These are phyloP conservation scores for Pseudochirops cupreus DNA, from an alignment of 2,797 vertebrate species.

Conservation along the genomic window DNA sequence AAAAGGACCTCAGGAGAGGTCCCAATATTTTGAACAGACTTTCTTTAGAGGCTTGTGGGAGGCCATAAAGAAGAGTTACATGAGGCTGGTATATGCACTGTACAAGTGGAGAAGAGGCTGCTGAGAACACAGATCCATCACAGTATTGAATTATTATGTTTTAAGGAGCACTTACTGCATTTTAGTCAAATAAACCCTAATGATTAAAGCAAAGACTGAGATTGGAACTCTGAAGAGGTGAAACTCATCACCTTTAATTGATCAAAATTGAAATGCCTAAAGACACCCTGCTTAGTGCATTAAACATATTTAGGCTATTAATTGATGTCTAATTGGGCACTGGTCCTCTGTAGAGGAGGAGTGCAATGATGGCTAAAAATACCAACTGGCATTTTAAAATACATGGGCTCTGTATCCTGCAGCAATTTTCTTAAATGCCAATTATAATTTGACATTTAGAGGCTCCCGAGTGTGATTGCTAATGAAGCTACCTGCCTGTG, in stretches of 20 bases:
- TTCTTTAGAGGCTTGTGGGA: not conserved
- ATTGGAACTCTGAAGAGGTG: slow-evolving; percentile 69
- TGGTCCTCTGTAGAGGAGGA: slow-evolving; percentile 79
- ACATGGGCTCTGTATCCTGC: slow-evolving; percentile 77
- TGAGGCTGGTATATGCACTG: not conserved
- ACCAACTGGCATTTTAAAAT: slow-evolving; percentile 77
- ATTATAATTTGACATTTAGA: slow-evolving; percentile 76
- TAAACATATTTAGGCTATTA: slow-evolving; percentile 83
- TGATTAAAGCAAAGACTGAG: slow-evolving; percentile 79
- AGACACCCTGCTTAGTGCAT: slow-evolving; percentile 79
- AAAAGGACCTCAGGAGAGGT: not conserved
- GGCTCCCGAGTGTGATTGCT: slow-evolving; percentile 66
- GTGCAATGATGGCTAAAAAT: slow-evolving; percentile 83
- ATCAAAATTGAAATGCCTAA: slow-evolving; percentile 78
- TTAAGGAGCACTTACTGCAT: slow-evolving; percentile 71
- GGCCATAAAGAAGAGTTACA: not conserved
- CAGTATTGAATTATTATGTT: not conserved
- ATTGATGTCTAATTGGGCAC: slow-evolving; percentile 83
- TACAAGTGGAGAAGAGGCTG: not conserved
- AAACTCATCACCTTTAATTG: slow-evolving; percentile 80
- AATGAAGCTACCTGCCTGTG: slow-evolving; percentile 66
- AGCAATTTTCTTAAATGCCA: slow-evolving; percentile 82
- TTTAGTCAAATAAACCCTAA: slow-evolving; percentile 74
- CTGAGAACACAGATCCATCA: not conserved
- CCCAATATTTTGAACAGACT: not conserved